Conservation (phyloP, 2,797 vertebrate species). For the Agapornis canus region DNA sequence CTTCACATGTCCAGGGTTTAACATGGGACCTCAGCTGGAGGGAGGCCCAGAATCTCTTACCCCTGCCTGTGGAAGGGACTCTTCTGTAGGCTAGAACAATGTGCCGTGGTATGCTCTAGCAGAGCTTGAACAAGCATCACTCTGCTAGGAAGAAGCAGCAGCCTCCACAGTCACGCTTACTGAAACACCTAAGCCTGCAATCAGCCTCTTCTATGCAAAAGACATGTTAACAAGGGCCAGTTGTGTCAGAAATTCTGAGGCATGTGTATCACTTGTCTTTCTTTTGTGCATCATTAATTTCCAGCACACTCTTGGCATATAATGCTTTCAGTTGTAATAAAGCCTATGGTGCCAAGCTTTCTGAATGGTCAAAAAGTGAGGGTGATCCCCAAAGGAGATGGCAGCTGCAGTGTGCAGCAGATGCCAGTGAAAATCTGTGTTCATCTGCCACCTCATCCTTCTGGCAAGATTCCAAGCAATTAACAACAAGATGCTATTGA, state of each 20-base stretch:
- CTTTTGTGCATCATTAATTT: neutral
- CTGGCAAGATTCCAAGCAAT: neutral
- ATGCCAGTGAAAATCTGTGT: neutral
- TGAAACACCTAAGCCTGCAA: neutral
- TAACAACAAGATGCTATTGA: neutral
- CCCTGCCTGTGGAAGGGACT: neutral
- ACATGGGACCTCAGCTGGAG: rapidly evolving
- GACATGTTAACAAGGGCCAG: neutral
- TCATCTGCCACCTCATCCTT: neutral
- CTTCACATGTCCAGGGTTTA: neutral
- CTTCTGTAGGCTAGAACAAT: rapidly evolving
- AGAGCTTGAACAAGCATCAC: rapidly evolving
- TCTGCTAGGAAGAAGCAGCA: neutral
- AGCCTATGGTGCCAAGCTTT: neutral
- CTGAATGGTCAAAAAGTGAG: neutral
- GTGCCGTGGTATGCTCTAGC: rapidly evolving
- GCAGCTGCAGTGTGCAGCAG: neutral
- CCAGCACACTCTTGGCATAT: neutral
- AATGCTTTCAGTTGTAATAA: neutral
- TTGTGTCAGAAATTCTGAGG: neutral
- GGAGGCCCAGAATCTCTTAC: neutral
- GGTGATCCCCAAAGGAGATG: neutral
- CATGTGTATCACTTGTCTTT: neutral
- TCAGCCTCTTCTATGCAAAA: neutral
- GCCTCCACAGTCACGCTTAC: neutral